phyloP scores from a whole-genome alignment of 2,797 vertebrate species.

The Oryzias sinensis region DNA sequence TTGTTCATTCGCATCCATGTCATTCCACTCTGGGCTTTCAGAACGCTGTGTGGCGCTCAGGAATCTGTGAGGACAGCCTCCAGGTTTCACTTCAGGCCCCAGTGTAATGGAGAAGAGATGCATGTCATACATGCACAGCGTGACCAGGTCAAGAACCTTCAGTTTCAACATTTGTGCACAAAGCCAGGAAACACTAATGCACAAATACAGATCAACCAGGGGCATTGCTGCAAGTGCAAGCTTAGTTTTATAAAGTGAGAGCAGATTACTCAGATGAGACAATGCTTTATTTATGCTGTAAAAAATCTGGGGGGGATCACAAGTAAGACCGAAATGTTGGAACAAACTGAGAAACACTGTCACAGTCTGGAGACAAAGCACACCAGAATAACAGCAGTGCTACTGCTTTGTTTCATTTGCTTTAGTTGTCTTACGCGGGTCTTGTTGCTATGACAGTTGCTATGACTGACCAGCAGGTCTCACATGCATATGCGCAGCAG shows the following conservation, averaged over 20 bases:
- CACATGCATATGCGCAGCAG: constrained; percentile 18
- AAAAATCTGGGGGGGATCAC: constrained; percentile 20
- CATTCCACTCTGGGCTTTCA: constrained; percentile 23
- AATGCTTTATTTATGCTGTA: constrained; percentile 21
- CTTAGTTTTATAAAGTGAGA: constrained; percentile 10
- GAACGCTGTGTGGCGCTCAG: constrained; percentile 39
- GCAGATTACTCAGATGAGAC: constrained; percentile 20
- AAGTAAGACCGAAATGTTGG: constrained; percentile 39
- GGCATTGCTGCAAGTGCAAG: constrained; percentile 32
- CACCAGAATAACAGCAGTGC: constrained; percentile 43
- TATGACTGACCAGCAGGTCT: constrained; percentile 62
- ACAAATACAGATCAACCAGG: constrained; percentile 34
- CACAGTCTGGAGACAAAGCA: constrained; percentile 33
- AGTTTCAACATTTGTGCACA: constrained; percentile 54
- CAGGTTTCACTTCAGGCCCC: constrained; percentile 43
- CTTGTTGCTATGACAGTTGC: constrained; percentile 69
- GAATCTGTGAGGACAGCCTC: constrained; percentile 43
- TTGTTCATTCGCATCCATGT: constrained; percentile 28
- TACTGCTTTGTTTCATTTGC: constrained; percentile 58
- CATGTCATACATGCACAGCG: constrained; percentile 27
- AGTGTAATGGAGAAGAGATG: constrained; percentile 40
- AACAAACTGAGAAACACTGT: constrained; percentile 40
- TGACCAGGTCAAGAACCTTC: constrained; percentile 51
- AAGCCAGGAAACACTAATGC: constrained; percentile 33
- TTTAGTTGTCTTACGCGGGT: constrained; percentile 53